phyloP scores from a whole-genome alignment of 2,113 vertebrate genomes.

The Probosciger aterrimus region DNA sequence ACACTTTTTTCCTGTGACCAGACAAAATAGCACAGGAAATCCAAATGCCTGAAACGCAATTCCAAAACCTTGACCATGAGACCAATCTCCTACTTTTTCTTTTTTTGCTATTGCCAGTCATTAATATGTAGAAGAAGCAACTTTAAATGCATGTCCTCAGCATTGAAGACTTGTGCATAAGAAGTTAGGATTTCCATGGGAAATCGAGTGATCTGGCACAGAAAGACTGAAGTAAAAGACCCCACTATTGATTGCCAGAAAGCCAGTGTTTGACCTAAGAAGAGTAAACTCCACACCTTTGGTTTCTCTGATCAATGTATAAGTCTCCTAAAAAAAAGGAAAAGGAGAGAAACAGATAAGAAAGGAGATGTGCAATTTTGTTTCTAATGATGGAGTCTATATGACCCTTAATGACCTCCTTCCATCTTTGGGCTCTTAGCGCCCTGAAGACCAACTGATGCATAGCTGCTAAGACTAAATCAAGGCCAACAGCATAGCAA shows the following conservation, averaged over 20 bases:
- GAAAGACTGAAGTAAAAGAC: neutral
- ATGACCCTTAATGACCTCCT: slow-evolving; percentile 1
- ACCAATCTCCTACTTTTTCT: neutral
- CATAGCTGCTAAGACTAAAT: neutral
- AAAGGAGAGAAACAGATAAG: neutral
- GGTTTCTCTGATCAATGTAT: neutral
- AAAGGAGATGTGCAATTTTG: slow-evolving; percentile 8
- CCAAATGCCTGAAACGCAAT: neutral
- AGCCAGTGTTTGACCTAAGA: neutral
- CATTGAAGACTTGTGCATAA: neutral
- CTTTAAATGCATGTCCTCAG: neutral
- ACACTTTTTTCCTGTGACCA: neutral
- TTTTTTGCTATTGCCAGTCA: neutral
- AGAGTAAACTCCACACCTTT: neutral
- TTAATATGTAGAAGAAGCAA: neutral
- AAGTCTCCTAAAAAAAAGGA: neutral
- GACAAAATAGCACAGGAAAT: neutral
- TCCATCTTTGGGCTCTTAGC: neutral
- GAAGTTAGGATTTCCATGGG: neutral
- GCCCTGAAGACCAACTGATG: slow-evolving; percentile 12
- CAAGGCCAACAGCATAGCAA: slow-evolving; percentile 23
- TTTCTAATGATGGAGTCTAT: slow-evolving; percentile 45
- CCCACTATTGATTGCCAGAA: neutral
- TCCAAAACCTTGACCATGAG: neutral
- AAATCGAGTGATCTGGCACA: neutral